Evolutionary conservation across 2,113 vertebrate species (phyloP).

Genomic region (Macquaria australasica): DNA sequence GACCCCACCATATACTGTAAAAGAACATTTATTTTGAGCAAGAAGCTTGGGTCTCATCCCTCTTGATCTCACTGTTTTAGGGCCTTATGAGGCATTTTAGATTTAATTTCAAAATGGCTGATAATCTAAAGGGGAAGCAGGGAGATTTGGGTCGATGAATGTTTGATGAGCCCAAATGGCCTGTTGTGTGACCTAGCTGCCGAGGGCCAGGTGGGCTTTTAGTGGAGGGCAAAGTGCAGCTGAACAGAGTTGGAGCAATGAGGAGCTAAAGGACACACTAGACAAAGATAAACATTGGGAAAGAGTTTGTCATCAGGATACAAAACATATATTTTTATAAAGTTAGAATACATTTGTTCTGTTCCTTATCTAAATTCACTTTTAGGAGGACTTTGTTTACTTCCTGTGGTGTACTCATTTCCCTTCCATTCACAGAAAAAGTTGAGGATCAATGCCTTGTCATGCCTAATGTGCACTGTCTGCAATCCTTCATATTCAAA

Average conservation of each 20-base stretch:
- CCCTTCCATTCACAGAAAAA: constrained; percentile 13
- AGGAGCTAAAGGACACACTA: neutral
- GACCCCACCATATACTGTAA: neutral
- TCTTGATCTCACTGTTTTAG: constrained; percentile 20
- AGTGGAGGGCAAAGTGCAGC: constrained; percentile 48
- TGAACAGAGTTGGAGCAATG: constrained; percentile 14
- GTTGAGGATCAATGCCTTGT: constrained; percentile 53
- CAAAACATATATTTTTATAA: neutral
- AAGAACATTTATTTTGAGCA: constrained; percentile 4
- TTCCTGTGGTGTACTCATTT: constrained; percentile 33
- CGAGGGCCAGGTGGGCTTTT: constrained; percentile 64
- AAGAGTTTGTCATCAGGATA: constrained; percentile 3
- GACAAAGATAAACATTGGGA: neutral
- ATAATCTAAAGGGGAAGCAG: constrained; percentile 21
- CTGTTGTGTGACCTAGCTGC: constrained; percentile 70
- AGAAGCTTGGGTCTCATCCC: constrained; percentile 10
- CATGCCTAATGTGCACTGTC: constrained; percentile 54
- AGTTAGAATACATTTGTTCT: constrained; percentile 11
- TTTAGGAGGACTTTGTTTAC: constrained; percentile 23
- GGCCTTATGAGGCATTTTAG: constrained; percentile 12
- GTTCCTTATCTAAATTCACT: constrained; percentile 10
- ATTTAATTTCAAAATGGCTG: constrained; percentile 16
- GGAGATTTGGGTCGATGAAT: constrained; percentile 78
- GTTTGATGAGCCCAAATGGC: constrained; percentile 84
- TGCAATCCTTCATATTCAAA: constrained; percentile 65